Evolutionary conservation across 2,113 vertebrate genomes (phyloP).

Genomic region (Candoia aspera): DNA sequence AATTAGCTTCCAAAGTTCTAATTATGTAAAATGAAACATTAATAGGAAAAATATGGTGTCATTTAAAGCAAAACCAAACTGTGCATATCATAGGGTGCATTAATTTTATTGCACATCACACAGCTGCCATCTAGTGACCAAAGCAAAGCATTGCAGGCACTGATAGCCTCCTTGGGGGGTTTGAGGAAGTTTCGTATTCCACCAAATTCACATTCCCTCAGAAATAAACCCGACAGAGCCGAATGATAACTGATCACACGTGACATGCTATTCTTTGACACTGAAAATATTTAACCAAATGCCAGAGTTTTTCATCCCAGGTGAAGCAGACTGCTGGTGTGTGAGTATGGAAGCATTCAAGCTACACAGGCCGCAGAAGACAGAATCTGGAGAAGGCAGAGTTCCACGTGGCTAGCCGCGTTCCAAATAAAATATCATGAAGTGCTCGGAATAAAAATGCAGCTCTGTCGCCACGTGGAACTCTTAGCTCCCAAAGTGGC

Average conservation of each 20-base stretch:
- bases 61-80: conserved; percentile 22
- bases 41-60: conserved; percentile 70
- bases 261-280: neutral
- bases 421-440: neutral
- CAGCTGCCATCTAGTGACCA: conserved; percentile 63
- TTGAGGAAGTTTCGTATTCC: neutral
- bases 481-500: neutral
- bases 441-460: neutral
- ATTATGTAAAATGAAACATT: conserved; percentile 75
- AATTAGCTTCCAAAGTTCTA: conserved; percentile 74
- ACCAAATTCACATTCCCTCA: neutral
- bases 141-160: conserved; percentile 24
- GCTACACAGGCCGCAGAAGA: neutral
- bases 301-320: neutral
- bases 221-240: neutral
- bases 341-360: neutral
- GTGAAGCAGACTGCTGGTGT: neutral
- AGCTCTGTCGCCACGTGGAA: neutral
- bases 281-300: neutral
- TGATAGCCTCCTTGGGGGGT: too few relatives aligned
- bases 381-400: neutral
- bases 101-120: conserved; percentile 54
- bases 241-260: neutral
- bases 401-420: neutral
- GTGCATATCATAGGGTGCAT: neutral